phyloP scores from a whole-genome alignment of 2,113 vertebrate species.

The Pedionomus torquatus region DNA sequence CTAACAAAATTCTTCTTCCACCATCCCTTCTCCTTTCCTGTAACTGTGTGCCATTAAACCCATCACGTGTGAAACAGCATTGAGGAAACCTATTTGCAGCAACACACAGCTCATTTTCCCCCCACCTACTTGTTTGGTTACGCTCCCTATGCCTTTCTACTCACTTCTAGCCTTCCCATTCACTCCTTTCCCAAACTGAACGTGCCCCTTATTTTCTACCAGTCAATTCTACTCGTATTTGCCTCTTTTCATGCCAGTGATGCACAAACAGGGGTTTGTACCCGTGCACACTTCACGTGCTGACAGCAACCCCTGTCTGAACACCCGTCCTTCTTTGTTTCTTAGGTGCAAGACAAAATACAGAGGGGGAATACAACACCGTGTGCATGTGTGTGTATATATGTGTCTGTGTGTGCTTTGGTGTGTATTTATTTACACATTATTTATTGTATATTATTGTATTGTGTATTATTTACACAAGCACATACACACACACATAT shows the following conservation, averaged over 20 bases:
- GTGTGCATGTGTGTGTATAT: no score
- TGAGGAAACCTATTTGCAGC: background rate
- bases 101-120: background rate
- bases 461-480: background rate
- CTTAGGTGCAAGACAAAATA: background rate
- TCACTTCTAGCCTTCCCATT: background rate
- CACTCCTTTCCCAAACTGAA: background rate
- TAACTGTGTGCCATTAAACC: background rate
- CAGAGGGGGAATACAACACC: fast-evolving
- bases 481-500: background rate
- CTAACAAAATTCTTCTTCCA: background rate
- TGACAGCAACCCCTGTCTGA: background rate
- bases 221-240: background rate
- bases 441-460: no score
- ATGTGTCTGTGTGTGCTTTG: background rate
- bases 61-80: background rate
- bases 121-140: background rate
- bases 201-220: background rate
- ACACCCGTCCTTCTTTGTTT: background rate
- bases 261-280: background rate
- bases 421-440: no score
- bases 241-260: background rate
- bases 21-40: background rate
- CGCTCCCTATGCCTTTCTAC: background rate
- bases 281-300: fast-evolving